Base-by-base conservation (phyloP, 2,888 invertebrate genomes). In the Tuberolachnus salignus region DNA sequence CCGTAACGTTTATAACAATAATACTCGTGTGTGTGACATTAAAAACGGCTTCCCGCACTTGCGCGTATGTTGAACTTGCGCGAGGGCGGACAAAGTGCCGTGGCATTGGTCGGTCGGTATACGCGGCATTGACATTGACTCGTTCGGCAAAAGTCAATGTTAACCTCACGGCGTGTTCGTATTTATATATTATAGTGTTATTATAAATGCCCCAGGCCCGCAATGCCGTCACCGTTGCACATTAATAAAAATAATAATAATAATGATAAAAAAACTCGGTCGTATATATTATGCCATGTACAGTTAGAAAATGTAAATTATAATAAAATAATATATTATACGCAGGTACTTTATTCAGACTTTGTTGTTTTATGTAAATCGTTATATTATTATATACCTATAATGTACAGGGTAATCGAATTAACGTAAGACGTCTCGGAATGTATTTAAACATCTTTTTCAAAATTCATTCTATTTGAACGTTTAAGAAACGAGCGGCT, bases 101-200 rank as follows among this genome's bases (percentile, higher is more conserved):
- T 14, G 14, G 21, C 21, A 44, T 4, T 66, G 46, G n/a, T 6
- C 3, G 34, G 66, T 42, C 19, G 19, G n/a, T 44, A 64, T n/a
- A n/a, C n/a, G 44, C 61, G 72, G 6, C 72, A 72, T 72, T 72
- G 72, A 72, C 72, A 72, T 72, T 72, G 72, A 72, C 72, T 46
- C 57, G 49, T 26, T 44, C 26, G 23, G 14, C 46, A 49, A 72
- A 59, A 46, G 26, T 59, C 72, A 72, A 72, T 72, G 59, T 61
- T 61, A 69, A 69, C 26, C 23, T 26, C 19, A 34, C 21, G 9
- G 46, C 23, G 66, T 23, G 66, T 66, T 66, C 66, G 51, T 51
- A 67, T n/a, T n/a, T n/a, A n/a, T n/a, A n/a, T n/a, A 34, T 34
- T 4, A 34, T 34, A 34, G 6, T 34, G 34, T 34, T 34, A 34